Percentiles rank a stretch among this genome's conserved stretches.
Conservation (phyloP, 2,113 vertebrate species). For the Callospermophilus lateralis region DNA sequence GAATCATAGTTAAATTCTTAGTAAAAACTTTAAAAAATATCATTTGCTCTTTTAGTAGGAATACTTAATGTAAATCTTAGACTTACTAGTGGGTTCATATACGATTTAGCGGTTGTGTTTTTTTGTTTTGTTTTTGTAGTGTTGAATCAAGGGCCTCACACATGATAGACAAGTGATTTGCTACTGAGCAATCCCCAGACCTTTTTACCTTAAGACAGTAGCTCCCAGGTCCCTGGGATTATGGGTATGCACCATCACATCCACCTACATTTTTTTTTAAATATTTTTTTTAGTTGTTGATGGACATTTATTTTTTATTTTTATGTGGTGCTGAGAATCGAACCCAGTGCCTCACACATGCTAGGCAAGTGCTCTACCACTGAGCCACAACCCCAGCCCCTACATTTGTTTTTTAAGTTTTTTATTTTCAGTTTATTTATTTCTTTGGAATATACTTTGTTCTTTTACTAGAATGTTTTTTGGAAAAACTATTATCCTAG, state of each 20-base stretch:
- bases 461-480: constrained; percentile 6
- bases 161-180: neutral
- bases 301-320: too few relatives aligned
- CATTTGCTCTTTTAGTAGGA: neutral
- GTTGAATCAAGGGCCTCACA: neutral
- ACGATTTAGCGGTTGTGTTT: neutral
- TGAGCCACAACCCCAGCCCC: too few relatives aligned
- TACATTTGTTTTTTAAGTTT: neutral
- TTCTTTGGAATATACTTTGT: neutral
- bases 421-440: neutral
- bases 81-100: neutral
- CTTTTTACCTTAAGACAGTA: too few relatives aligned
- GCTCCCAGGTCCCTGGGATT: too few relatives aligned
- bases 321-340: too few relatives aligned
- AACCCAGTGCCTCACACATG: too few relatives aligned
- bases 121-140: neutral
- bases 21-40: neutral
- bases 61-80: neutral
- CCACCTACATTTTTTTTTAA: neutral
- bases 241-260: too few relatives aligned
- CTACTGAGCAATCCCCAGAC: neutral
- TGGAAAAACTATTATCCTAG: neutral
- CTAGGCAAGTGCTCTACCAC: too few relatives aligned
- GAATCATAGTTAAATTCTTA: neutral
- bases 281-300: too few relatives aligned